Evolutionary conservation across 2,888 invertebrate genomes (phyloP), one percentile per base, ranked within the genome.

Genomic region (Leucania comma): DNA sequence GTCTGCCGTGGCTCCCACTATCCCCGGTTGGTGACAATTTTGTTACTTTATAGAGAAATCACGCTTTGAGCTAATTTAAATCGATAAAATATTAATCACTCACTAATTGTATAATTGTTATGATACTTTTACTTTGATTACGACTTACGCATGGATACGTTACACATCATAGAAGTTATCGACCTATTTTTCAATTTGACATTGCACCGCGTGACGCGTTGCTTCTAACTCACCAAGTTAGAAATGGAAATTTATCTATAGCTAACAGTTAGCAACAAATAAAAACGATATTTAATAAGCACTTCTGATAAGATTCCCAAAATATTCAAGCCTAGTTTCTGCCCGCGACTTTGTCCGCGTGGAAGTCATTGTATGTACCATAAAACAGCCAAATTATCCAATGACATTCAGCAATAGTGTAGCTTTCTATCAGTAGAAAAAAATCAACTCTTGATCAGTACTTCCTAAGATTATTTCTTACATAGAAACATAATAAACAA

Each of bases 1-100:
- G 96, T 96, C 96, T 95, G 93, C 96, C 95, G 93, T 96, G 94
- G 96, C 96, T 92, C 95, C 95, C 91, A 95, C 92, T 94, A 95
- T 96, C 93, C 94, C 96, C 95, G 96, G 96, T 96, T 92, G 80
- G 95, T 94, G 86, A 82, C 76, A 20, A 70, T 77, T 80, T 76
- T 74, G 64, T 72, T 73, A 46, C 59, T 57, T 53, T 51, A 17
- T 1, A 3, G 32, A 10, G n/a, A 35, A 66, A 59, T 57, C 61
- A 63, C 57, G 66, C 57, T 26, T 62, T 61, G n/a, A 35, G 20
- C 35, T 70, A 70, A 51, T 68, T 61, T 9, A 78, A 67, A 51
- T 72, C 26, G 58, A 58, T 68, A 4, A 50, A 29, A 46, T 42
- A 50, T 24, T 24, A 20, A 58, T 46, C 6, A 46, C 12, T 50